Percentiles rank a stretch among this genome's conserved stretches.
Conservation (phyloP, 2,888 invertebrate species). For the Clistopyga incitator region DNA sequence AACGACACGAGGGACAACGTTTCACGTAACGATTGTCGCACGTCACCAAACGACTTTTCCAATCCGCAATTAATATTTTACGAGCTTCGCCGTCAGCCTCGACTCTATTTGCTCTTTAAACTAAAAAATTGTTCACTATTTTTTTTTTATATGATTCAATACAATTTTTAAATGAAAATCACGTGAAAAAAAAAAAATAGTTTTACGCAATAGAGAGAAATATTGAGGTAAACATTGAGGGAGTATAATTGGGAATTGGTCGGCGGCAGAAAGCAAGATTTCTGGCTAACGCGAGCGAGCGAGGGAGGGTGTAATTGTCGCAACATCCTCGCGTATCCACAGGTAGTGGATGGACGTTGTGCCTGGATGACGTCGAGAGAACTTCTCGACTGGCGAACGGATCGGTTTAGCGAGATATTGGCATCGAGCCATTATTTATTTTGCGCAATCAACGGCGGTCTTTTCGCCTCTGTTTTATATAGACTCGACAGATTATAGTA, state of each 20-base stretch:
- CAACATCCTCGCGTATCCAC: slow-evolving; percentile 10
- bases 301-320: slow-evolving; percentile 34
- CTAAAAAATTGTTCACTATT: too few species aligned
- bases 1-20: slow-evolving; percentile 13
- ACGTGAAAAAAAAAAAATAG: too few species aligned
- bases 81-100: background rate
- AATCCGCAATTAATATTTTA: background rate
- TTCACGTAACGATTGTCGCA: slow-evolving; percentile 24
- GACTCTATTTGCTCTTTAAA: background rate
- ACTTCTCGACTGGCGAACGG: background rate
- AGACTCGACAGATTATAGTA: slow-evolving; percentile 15
- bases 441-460: slow-evolving; percentile 68
- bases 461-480: background rate
- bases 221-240: background rate
- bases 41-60: background rate
- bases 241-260: slow-evolving; percentile 2
- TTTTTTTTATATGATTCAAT: too few species aligned
- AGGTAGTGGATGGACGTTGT: slow-evolving; percentile 20
- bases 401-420: slow-evolving; percentile 63
- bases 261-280: background rate
- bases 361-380: slow-evolving; percentile 33
- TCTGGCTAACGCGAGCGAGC: slow-evolving; percentile 7
- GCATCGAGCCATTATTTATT: slow-evolving; percentile 68
- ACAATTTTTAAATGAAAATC: too few species aligned
- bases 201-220: background rate